Evolutionary conservation across 1,140 invertebrate species (phyloP).

Genomic region (Nixonia krombeini): DNA sequence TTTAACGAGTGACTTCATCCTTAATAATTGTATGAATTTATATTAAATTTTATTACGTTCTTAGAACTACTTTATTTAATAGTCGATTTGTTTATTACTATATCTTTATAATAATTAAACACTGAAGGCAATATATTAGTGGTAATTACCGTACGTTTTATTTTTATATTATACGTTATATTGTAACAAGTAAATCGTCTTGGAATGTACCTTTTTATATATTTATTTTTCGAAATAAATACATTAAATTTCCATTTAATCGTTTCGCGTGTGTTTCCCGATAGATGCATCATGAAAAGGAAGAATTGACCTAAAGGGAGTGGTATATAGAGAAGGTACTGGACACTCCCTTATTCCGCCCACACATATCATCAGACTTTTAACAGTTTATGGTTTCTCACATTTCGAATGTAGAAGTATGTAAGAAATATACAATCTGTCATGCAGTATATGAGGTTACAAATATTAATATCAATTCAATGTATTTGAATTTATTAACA

Average conservation of each 20-base stretch:
- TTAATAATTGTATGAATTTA: no score
- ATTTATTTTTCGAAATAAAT: no score
- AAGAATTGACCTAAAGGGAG: slow-evolving; percentile 12
- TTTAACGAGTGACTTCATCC: no score
- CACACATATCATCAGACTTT: slow-evolving; percentile 23
- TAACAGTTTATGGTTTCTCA: not conserved
- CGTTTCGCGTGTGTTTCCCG: not conserved
- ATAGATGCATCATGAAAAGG: no score
- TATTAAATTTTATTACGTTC: no score
- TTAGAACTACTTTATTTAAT: no score
- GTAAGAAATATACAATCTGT: not conserved
- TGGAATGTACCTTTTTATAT: not conserved
- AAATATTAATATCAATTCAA: not conserved
- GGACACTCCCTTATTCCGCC: slow-evolving; percentile 24
- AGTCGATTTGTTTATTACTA: no score
- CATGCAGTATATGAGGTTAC: not conserved
- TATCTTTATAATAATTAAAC: no score
- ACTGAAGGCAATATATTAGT: no score
- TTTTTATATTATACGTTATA: not conserved
- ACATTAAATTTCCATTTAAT: not conserved
- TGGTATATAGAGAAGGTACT: no score
- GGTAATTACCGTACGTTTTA: no score
- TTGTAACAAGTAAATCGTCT: not conserved
- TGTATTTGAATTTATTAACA: no score
- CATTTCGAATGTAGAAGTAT: not conserved